phyloP scores from a whole-genome alignment of 2,888 invertebrate species.

The Pogonocherus hispidulus region DNA sequence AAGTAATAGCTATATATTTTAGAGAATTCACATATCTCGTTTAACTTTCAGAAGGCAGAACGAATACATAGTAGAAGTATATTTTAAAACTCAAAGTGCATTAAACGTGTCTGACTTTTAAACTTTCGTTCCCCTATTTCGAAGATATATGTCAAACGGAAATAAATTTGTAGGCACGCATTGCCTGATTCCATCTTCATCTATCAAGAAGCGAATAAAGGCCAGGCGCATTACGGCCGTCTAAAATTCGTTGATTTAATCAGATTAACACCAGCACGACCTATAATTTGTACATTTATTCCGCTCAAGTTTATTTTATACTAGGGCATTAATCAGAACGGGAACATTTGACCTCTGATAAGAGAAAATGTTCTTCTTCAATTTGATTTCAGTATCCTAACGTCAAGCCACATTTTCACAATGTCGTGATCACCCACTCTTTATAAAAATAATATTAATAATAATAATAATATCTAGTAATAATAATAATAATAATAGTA shows the following conservation, averaged over 20 bases:
- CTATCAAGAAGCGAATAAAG: constrained; percentile 52
- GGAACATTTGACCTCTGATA: constrained; percentile 20
- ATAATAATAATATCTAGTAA: too few relatives aligned
- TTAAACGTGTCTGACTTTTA: constrained; percentile 28
- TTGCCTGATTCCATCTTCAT: constrained; percentile 52
- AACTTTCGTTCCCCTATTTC: constrained; percentile 29
- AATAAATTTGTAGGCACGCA: constrained; percentile 55
- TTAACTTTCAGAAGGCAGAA: background rate
- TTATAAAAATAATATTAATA: too few relatives aligned
- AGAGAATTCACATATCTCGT: background rate
- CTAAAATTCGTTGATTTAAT: constrained; percentile 42
- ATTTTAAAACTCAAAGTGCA: constrained; percentile 26
- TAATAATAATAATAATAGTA: too few relatives aligned
- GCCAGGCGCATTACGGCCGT: constrained; percentile 33
- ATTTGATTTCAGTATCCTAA: constrained; percentile 20
- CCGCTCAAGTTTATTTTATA: constrained; percentile 28
- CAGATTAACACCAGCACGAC: constrained; percentile 46
- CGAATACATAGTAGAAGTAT: background rate
- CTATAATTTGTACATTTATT: constrained; percentile 43
- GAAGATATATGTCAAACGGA: constrained; percentile 53
- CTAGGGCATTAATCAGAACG: constrained; percentile 21
- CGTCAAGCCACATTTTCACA: background rate
- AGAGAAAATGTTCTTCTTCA: constrained; percentile 14
- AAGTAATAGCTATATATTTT: too few relatives aligned
- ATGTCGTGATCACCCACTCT: too few relatives aligned